Evolutionary conservation across 2,888 invertebrate species (phyloP), one percentile per base, ranked within the genome.

Genomic region (Candidula unifasciata): DNA sequence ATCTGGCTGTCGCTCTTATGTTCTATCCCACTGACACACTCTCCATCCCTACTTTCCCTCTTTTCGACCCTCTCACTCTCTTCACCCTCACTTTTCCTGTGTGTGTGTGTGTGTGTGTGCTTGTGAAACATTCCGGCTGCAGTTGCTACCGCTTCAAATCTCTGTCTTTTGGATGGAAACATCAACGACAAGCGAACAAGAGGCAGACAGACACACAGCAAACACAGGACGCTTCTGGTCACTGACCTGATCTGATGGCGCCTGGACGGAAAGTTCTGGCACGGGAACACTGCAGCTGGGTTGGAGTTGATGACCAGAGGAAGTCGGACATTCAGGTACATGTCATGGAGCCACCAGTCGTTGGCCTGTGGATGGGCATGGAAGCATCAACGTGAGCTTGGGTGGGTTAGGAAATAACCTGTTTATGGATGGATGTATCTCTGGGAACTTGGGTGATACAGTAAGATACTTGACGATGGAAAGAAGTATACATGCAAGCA

Each of bases 321-420:
- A 86, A 97, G 94, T 60, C 97, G 96, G 83, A 97, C 96, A 91
- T 96, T 96, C 94, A 99, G 95, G 94, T 99, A 99, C 99, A 99
- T 99, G 94, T 99, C 99, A 88, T 97, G 96, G 85, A 99, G 94
- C 99, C 99, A 99, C 96, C 97, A 99, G 88, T 97, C 96, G 89
- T 97, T 97, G 66, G 97, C 97, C 99, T 99, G 94, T 33, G n/a
- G 35, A 21, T 27, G 30, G 13, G 24, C n/a, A n/a, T n/a, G n/a
- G n/a, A n/a, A n/a, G n/a, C n/a, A n/a, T n/a, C n/a, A n/a, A n/a
- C n/a, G n/a, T n/a, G 27, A 10, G n/a, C 5, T 6, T 44, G 44
- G 44, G 44, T 6, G 13, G 44, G 44, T 10, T 44, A 13, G 44
- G 13, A 13, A 44, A 10, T 44, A 44, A 10, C 44, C 6, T 44